Evolutionary conservation across 92 coral and sea anemone species (phyloP), one percentile per base, ranked within the genome.

Genomic region (Zoanthus solanderi): DNA sequence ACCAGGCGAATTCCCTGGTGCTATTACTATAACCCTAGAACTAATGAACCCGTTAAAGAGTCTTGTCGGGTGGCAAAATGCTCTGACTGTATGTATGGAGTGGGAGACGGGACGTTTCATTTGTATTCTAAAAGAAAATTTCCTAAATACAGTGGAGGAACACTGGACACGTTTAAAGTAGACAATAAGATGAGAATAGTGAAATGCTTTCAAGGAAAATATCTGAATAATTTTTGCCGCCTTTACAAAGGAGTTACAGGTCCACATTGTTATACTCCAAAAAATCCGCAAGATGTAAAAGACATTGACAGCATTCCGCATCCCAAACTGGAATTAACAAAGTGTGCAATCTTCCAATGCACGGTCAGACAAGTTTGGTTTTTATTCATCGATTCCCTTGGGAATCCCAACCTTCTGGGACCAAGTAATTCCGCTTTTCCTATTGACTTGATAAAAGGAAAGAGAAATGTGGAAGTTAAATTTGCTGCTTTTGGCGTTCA

Each of bases 311-410:
- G 54, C 32, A 87, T 90, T 4, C 85, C 89, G 13, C 91, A 94
- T 85, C 17, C 84, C 6, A 85, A 87, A 71, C 76, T 94, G 29
- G 94, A 95, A 67, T 57, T 92, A 11, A 95, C 81, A 3, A 88
- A 87, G 18, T 97, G 99, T 48, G 90, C 94, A 56, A 71, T 97
- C 48, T 89, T 88, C 28, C 99, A 97, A 76, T 97, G 99, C 71
- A 97, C 98, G 2, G 96, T 97, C 6, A 89, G 98, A 47, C 94
- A 92, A 44, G 99, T 97, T 7, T 97, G 99, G 99, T 97, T 97
- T 54, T 72, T 97, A 42, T 94, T 97, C 80, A 91, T 93, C 46
- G 83, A 88, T 74, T 90, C 94, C 2, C 90, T 88, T 73, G 98
- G 94, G 0, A 67, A 91, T 34, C 94, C 98, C 9, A 89, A 93